A percentile compares a stretch with the other conserved stretches of the same genome.
These are phyloP conservation scores for Crotophaga sulcirostris DNA, from an alignment of 2,113 vertebrate genomes.

Conservation along the genomic window DNA sequence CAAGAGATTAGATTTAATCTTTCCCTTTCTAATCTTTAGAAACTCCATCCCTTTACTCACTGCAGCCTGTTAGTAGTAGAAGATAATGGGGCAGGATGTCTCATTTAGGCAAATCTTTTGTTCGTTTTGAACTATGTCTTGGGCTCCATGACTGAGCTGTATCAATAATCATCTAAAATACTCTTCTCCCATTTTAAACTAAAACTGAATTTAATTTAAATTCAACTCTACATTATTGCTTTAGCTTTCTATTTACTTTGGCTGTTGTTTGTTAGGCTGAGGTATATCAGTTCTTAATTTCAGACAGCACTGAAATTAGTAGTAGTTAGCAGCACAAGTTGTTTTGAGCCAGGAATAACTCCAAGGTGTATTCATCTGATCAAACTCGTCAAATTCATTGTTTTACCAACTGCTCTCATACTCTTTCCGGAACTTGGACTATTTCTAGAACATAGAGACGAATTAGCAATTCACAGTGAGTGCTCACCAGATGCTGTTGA, in stretches of 20 bases:
- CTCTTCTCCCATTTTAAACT: neutral
- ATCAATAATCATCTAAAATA: neutral
- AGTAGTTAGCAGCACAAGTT: neutral
- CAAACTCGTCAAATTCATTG: constrained; percentile 18
- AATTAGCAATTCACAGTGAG: constrained; percentile 59
- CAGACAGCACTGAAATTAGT: neutral
- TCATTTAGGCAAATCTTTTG: neutral
- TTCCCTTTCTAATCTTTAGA: neutral
- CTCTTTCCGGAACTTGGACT: constrained; percentile 47
- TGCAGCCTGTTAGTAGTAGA: neutral
- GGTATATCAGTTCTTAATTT: neutral
- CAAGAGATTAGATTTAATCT: neutral
- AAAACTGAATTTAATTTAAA: neutral
- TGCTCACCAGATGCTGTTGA: constrained; percentile 61
- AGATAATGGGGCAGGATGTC: neutral
- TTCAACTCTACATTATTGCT: neutral
- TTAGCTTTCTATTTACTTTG: neutral
- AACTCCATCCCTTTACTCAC: neutral
- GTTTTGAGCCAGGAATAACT: neutral
- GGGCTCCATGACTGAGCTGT: neutral
- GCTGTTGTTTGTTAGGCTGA: neutral
- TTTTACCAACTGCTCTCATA: constrained; percentile 48
- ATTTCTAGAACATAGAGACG: constrained; percentile 54
- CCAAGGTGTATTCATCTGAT: constrained; percentile 37
- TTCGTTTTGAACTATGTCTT: neutral